Evolutionary conservation across 2,113 vertebrate genomes (phyloP).

Genomic region (Ifrita kowaldi): DNA sequence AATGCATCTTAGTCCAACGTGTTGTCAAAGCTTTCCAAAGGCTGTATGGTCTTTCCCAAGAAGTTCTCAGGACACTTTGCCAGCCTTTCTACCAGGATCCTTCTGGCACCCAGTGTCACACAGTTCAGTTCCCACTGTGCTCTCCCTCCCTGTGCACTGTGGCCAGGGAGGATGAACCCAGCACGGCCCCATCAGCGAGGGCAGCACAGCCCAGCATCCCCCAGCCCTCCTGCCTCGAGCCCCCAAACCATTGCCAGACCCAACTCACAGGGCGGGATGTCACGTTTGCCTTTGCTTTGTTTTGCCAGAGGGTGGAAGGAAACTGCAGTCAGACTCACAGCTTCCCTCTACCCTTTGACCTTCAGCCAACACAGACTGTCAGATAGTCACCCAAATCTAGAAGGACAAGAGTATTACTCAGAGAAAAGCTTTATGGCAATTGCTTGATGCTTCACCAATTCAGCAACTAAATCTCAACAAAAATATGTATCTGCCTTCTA

Average conservation of each 20-base stretch:
- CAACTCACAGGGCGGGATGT: accelerated
- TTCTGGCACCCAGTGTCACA: accelerated
- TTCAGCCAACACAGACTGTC: neutral
- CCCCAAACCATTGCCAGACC: neutral
- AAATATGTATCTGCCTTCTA: neutral
- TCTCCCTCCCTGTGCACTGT: accelerated
- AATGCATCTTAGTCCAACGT: neutral
- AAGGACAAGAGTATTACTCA: neutral
- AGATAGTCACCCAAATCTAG: neutral
- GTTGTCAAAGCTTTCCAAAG: neutral
- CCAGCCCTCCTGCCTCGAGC: neutral
- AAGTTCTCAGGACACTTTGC: neutral
- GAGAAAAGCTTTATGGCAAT: neutral
- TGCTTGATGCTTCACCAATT: neutral
- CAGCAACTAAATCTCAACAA: neutral
- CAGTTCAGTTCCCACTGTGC: neutral
- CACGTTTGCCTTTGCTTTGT: neutral
- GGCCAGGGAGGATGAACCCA: neutral
- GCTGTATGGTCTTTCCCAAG: neutral
- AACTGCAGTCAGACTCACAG: neutral
- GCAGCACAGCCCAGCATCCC: neutral
- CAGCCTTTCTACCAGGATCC: neutral
- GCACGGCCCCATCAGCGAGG: accelerated
- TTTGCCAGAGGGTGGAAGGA: conserved; percentile 20
- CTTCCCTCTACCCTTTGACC: conserved; percentile 20